Base-by-base conservation (phyloP, 2,888 invertebrate species). In the Subacronicta megacephala region DNA sequence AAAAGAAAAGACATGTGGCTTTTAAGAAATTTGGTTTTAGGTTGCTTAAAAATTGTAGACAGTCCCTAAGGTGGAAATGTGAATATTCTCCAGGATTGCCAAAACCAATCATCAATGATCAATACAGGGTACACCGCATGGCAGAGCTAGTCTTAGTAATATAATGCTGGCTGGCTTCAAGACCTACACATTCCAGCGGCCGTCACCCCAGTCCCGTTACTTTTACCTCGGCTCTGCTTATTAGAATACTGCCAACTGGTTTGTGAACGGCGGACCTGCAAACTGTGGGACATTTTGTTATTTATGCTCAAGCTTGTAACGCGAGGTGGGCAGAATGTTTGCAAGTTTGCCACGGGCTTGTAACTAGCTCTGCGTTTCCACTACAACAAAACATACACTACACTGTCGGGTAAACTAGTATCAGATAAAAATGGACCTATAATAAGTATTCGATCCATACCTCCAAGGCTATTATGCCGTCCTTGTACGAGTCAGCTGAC, bases 231-330 rank as follows among this genome's bases (percentile, higher is more conserved):
- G 7, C 5, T 12, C 16, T 17, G 63, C 58, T 75, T 69, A 66
- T 72, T 70, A 75, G 64, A 77, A 72, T 75, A 72, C 44, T 54
- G 57, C 54, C 55, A 38, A 77, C 75, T 67, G 72, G 72, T 72
- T 70, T 66, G 72, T 58, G 58, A 36, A 16, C 59, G 44, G 44
- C 35, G 29, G 38, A 55, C 71, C 59, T 58, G 72, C 60, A 35
- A 51, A 45, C 59, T 35, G 65, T 47, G 26, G 38, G 66, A 52
- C 51, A 52, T 49, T 61, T 41, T 36, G 57, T 68, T 56, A 44
- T 43, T 44, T 47, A 54, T 12, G 20, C 9, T 47, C 55, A 56
- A 62, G 33, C 29, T 16, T 52, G 20, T n/a, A 18, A 38, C 15
- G n/a, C 13, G 7, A 31, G 23, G 42, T 62, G 44, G 43, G 56